phyloP scores from a whole-genome alignment of 2,797 vertebrate species.

The Aeoliscus strigatus region DNA sequence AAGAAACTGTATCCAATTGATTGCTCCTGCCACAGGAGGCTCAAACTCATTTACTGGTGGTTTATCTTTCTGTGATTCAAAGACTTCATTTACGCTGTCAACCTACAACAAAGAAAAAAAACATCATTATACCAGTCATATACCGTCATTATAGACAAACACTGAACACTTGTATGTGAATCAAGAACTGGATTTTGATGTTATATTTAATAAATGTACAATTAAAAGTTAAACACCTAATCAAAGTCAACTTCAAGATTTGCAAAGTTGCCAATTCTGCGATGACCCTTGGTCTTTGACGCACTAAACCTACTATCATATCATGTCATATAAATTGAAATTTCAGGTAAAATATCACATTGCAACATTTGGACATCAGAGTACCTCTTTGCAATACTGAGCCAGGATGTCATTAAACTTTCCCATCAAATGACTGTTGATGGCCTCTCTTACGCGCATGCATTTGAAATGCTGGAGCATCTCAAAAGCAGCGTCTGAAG shows the following conservation, averaged over 20 bases:
- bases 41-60: constrained; percentile 82
- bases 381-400: constrained; percentile 93
- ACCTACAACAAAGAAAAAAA: constrained; percentile 70
- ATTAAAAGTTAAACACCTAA: no score
- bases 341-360: no score
- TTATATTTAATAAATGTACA: no score
- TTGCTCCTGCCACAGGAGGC: constrained; percentile 84
- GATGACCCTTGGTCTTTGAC: no score
- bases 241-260: no score
- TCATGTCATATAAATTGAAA: neutral
- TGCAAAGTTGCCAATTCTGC: no score
- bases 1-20: constrained; percentile 83
- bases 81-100: constrained; percentile 75
- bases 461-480: constrained; percentile 88
- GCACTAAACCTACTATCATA: no score
- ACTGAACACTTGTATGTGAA: no score
- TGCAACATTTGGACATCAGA: constrained; percentile 14
- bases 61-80: constrained; percentile 71
- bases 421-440: constrained; percentile 86
- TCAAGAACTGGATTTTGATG: no score
- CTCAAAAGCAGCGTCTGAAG: constrained; percentile 85
- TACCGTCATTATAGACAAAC: no score
- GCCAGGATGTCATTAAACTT: constrained; percentile 84
- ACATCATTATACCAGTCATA: no score
- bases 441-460: constrained; percentile 77